A percentile compares a stretch with the other conserved stretches of the same genome.
These are phyloP conservation scores for Coryphaenoides rupestris DNA, from an alignment of 2,113 vertebrate species.

Conservation along the genomic window DNA sequence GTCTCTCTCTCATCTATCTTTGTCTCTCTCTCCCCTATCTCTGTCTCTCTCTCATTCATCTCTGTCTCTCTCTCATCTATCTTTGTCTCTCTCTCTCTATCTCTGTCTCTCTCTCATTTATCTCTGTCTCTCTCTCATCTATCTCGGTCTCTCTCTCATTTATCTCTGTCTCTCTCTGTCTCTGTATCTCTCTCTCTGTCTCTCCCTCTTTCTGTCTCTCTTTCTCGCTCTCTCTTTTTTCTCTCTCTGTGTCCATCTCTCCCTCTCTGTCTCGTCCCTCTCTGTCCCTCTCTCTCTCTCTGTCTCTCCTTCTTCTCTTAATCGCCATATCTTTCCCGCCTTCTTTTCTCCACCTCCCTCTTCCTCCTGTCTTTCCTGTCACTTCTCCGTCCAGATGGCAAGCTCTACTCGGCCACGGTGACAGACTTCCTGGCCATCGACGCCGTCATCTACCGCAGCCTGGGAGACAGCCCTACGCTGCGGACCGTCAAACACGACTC, in stretches of 20 bases:
- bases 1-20: conserved; percentile 27
- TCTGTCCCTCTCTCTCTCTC: too few relatives aligned
- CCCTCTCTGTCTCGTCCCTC: too few relatives aligned
- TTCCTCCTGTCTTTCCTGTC: conserved; percentile 31
- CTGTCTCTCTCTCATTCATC: conserved; percentile 14
- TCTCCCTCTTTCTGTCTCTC: conserved; percentile 30
- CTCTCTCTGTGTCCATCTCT: neutral
- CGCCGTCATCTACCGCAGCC: conserved; percentile 97
- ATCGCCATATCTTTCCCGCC: conserved; percentile 22
- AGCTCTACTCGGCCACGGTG: conserved; percentile 96
- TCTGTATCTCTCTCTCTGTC: too few relatives aligned
- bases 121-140: neutral
- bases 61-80: conserved; percentile 37
- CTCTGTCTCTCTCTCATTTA: neutral
- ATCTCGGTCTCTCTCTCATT: too few relatives aligned
- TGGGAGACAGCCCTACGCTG: conserved; percentile 95
- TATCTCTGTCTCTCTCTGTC: too few relatives aligned
- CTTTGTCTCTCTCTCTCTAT: neutral
- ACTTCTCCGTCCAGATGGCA: conserved; percentile 80
- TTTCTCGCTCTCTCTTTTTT: neutral
- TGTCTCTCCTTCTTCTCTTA: neutral
- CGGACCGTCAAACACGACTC: conserved; percentile 98
- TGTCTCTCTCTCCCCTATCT: conserved; percentile 8
- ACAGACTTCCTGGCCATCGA: conserved; percentile 99
- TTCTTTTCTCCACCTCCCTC: conserved; percentile 10